A percentile compares a stretch with the other conserved stretches of the same genome.
These are phyloP conservation scores for Furcula furcula DNA, from an alignment of 2,888 invertebrate genomes.

Conservation along the genomic window DNA sequence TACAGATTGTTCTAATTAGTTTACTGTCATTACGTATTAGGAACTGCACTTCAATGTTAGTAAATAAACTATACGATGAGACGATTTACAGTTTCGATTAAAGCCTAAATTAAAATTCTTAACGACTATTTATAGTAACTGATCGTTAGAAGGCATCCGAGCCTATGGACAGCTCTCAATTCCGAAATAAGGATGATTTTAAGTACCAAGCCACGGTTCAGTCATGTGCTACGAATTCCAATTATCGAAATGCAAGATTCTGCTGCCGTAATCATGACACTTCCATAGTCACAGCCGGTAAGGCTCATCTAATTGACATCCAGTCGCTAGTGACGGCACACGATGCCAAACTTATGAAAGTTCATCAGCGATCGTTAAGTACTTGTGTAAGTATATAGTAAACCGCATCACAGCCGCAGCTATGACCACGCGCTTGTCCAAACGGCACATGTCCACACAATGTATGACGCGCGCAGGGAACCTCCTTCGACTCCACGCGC, in stretches of 20 bases:
- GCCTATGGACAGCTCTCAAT: constrained; percentile 57
- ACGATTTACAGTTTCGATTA: constrained; percentile 32
- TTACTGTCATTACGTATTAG: constrained; percentile 65
- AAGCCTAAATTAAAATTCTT: constrained; percentile 35
- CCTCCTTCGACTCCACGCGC: constrained; percentile 38
- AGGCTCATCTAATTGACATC: constrained; percentile 76
- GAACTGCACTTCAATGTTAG: constrained; percentile 73
- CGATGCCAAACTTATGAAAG: constrained; percentile 59
- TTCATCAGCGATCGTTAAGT: constrained; percentile 57
- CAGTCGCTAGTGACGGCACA: constrained; percentile 47
- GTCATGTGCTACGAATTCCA: constrained; percentile 57
- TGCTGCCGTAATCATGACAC: constrained; percentile 45
- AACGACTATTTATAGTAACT: constrained; percentile 34
- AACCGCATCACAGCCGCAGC: constrained; percentile 18
- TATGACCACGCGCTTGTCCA: constrained; percentile 29
- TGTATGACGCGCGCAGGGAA: constrained; percentile 34
- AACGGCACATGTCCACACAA: constrained; percentile 68
- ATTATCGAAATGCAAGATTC: constrained; percentile 55
- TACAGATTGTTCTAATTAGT: constrained; percentile 53
- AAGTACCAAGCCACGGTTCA: constrained; percentile 57
- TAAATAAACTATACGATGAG: constrained; percentile 55
- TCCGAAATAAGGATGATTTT: constrained; percentile 56
- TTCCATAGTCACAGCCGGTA: constrained; percentile 61
- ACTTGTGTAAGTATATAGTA: constrained; percentile 30
- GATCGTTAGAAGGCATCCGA: constrained; percentile 54